Evolutionary conservation across 2,888 invertebrate genomes (phyloP).

Genomic region (Ormyrus rosae): DNA sequence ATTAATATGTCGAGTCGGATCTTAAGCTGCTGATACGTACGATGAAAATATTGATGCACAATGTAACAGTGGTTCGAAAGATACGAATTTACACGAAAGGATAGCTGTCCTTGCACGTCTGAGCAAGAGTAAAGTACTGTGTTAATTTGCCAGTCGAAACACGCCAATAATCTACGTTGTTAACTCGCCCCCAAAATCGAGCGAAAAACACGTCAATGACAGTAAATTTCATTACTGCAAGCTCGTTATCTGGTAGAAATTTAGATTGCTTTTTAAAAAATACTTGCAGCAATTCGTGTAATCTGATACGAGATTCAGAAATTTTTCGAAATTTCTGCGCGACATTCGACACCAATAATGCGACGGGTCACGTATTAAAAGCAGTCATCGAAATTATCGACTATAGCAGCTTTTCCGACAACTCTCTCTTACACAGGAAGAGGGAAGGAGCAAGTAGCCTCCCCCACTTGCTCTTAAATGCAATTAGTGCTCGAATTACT

Average conservation of each 20-base stretch:
- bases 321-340: slow-evolving; percentile 18
- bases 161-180: slow-evolving; percentile 29
- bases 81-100: background rate
- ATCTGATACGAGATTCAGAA: slow-evolving; percentile 50
- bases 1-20: slow-evolving; percentile 24
- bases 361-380: background rate
- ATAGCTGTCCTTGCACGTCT: background rate
- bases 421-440: background rate
- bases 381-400: slow-evolving; percentile 11
- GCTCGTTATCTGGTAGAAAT: slow-evolving; percentile 28
- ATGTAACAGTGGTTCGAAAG: background rate
- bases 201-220: slow-evolving; percentile 2
- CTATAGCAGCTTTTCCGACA: background rate
- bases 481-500: slow-evolving; percentile 75
- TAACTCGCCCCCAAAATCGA: slow-evolving; percentile 25
- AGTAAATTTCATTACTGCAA: slow-evolving; percentile 22
- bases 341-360: slow-evolving; percentile 1
- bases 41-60: slow-evolving; percentile 28
- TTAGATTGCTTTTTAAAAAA: slow-evolving; percentile 4
- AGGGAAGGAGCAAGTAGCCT: slow-evolving; percentile 50
- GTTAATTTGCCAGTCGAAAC: slow-evolving; percentile 9
- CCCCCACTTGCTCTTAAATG: slow-evolving; percentile 64
- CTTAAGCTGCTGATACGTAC: background rate
- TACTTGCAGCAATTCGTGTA: background rate
- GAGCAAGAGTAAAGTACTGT: slow-evolving; percentile 13